Evolutionary conservation across 2,797 vertebrate species (phyloP), one percentile per base, ranked within the genome.

Genomic region (Spea hammondii): DNA sequence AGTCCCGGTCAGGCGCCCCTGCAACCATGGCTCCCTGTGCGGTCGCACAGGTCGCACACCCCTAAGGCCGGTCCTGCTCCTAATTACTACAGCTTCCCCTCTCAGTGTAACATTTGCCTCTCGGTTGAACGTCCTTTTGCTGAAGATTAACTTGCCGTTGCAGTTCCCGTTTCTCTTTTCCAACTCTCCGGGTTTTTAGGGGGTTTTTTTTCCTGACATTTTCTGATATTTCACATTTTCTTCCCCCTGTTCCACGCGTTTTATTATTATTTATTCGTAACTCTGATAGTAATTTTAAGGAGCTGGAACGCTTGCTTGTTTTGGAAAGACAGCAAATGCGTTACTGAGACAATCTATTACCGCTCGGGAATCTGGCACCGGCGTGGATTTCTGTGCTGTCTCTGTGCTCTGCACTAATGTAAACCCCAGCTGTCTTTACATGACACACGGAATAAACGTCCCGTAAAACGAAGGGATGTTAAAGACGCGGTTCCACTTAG

Each of bases 391-490:
- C 65, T 67, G 65, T 48, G 65, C 59, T 17, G 59, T 32, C 59
- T 67, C 46, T 7, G 65, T 48, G 45, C 46, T 13, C 9, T 49
- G 46, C 10, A 67, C 65, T 48, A 67, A 67, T 67, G 65, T 67
- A 67, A 67, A 67, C 65, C 47, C 65, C 65, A 67, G 46, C 65
- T 67, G 65, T 32, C 49, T 5, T 67, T 48, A 48, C 5, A 67
- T 67, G 65, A 48, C 46, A 49, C 45, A n/a, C 46, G 11, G 11
- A 48, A 2, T 67, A 67, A 67, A 59, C 10, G 55, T 59, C 32
- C 32, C 32, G 32, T 53, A 53, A 10, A 1, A 53, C 50, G 6
- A 6, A 6, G 50, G 6, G 2, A 1, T 53, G 6, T 53, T 53
- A 53, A 53, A 53, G 51, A 7, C 1, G 10, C 51, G 10, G 51